phyloP scores from a whole-genome alignment of 2,797 vertebrate species.

The Alectoris magna region DNA sequence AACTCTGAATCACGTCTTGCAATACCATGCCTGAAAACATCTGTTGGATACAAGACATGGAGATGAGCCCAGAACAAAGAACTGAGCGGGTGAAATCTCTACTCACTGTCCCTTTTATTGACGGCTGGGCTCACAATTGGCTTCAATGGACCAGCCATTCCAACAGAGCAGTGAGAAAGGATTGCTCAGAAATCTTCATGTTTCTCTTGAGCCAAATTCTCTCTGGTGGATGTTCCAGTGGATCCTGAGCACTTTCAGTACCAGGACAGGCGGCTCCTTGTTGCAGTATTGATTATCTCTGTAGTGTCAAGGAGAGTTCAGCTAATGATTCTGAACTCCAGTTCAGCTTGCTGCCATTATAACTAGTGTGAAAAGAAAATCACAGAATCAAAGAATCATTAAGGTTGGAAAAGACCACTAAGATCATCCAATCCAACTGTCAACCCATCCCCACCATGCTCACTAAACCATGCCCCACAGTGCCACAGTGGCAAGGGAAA shows the following conservation, averaged over 20 bases:
- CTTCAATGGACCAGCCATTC: background rate
- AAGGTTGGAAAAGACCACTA: too few relatives aligned
- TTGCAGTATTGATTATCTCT: background rate
- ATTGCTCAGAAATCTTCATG: background rate
- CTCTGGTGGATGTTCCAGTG: background rate
- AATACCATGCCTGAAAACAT: background rate
- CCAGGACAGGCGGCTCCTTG: background rate
- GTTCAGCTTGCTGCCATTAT: background rate
- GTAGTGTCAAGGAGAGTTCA: background rate
- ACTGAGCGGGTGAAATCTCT: background rate
- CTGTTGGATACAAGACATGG: background rate
- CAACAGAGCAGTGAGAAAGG: background rate
- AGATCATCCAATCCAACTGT: too few relatives aligned
- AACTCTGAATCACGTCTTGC: background rate
- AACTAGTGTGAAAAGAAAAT: background rate
- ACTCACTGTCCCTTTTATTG: background rate
- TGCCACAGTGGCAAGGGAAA: background rate
- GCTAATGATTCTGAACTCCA: background rate
- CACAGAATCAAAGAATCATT: too few relatives aligned
- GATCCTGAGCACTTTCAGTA: background rate
- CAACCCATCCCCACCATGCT: too few relatives aligned
- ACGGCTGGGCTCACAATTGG: background rate
- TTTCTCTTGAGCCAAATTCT: background rate
- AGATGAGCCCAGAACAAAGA: background rate
- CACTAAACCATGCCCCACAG: too few relatives aligned